Percentiles rank a stretch among this genome's conserved stretches.
These are phyloP conservation scores for Scartelaos histophorus DNA, from an alignment of 2,113 vertebrate species.

Conservation along the genomic window DNA sequence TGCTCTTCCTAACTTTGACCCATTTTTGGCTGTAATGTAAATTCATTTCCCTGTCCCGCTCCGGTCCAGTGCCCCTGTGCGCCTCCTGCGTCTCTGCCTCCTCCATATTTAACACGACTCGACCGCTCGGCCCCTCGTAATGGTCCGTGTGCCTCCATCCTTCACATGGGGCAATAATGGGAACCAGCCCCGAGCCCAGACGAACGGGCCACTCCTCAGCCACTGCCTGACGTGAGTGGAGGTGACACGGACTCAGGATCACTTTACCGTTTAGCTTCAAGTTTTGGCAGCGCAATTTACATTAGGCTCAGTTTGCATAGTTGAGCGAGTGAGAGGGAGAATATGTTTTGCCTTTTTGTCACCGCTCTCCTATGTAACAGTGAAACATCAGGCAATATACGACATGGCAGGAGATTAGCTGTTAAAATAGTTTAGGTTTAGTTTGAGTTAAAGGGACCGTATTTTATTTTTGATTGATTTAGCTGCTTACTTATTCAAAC, in stretches of 20 bases:
- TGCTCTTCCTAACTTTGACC: neutral
- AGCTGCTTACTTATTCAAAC: neutral
- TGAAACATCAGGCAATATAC: conserved; percentile 3
- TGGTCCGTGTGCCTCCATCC: conserved; percentile 59
- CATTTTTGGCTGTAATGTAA: neutral
- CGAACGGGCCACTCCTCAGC: conserved; percentile 63
- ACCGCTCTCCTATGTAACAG: conserved; percentile 33
- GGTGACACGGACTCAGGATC: conserved; percentile 76
- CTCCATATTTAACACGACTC: conserved; percentile 18
- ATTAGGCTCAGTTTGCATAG: conserved; percentile 63
- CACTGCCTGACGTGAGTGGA: conserved; percentile 72
- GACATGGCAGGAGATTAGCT: conserved; percentile 5
- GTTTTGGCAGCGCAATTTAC: conserved; percentile 71
- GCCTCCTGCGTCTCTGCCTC: conserved; percentile 7
- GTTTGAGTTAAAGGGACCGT: neutral
- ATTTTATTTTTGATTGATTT: neutral
- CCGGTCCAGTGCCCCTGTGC: neutral
- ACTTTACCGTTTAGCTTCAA: conserved; percentile 72
- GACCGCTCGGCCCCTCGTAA: conserved; percentile 39
- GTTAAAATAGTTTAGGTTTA: neutral
- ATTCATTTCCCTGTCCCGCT: neutral
- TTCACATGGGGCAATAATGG: conserved; percentile 64
- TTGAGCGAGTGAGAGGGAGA: conserved; percentile 37
- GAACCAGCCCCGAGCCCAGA: conserved; percentile 66
- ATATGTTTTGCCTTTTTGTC: conserved; percentile 51